Evolutionary conservation across 2,797 vertebrate genomes (phyloP).

Genomic region (Tokudaia muenninki): DNA sequence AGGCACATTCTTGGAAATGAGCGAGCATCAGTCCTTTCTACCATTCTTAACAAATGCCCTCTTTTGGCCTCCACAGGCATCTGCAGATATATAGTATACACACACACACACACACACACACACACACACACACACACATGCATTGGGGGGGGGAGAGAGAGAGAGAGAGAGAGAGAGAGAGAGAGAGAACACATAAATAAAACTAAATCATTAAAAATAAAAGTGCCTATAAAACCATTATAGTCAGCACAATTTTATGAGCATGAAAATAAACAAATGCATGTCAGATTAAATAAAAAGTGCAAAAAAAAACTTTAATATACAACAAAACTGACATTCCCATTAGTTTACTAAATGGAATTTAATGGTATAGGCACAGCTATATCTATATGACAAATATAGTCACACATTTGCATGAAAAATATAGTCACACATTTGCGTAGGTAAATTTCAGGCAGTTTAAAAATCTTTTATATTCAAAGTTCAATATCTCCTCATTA

Average conservation of each 20-base stretch:
- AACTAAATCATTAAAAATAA: background rate
- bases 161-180: background rate
- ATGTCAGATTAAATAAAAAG: background rate
- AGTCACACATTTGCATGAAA: background rate
- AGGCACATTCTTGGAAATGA: background rate
- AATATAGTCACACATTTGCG: background rate
- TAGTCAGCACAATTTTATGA: background rate
- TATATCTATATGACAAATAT: background rate
- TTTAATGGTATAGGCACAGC: background rate
- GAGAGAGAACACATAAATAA: background rate
- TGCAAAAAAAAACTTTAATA: background rate
- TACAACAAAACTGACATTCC: background rate
- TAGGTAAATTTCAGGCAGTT: background rate
- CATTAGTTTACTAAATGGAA: background rate
- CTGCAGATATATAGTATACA: background rate
- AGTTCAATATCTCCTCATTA: background rate
- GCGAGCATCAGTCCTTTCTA: background rate
- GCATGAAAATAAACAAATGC: background rate
- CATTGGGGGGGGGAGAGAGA: background rate
- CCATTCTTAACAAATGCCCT: constrained; percentile 53
- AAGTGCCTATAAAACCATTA: background rate
- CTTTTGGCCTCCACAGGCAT: background rate
- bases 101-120: background rate
- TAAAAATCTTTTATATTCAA: background rate
- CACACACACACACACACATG: background rate